Conservation (phyloP, 2,797 vertebrate species). For the Petrocephalus schoutedeni region DNA sequence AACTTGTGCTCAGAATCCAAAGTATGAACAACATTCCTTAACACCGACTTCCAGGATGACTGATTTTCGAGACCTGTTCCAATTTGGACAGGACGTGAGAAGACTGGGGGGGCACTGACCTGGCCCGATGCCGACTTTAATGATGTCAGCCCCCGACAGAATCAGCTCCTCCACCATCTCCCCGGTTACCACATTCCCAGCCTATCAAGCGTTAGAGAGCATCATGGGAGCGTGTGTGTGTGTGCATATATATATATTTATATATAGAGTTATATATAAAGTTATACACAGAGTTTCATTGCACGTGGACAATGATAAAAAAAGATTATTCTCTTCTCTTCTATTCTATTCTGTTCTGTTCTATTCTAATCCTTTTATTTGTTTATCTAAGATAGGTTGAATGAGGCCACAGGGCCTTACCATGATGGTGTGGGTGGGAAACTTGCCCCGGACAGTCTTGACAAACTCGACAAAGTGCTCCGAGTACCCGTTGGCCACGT, state of each 20-base stretch:
- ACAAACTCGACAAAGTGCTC: conserved; percentile 97
- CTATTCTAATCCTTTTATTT: background rate
- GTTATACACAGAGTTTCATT: background rate
- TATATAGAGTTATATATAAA: background rate
- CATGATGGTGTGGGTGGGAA: conserved; percentile 95
- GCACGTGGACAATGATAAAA: background rate
- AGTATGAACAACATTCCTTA: background rate
- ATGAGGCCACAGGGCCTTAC: conserved; percentile 58
- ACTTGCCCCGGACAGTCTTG: conserved; percentile 79
- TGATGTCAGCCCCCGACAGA: conserved; percentile 91
- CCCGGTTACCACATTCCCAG: conserved; percentile 96
- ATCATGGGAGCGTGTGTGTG: background rate
- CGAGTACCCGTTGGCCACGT: conserved; percentile 96
- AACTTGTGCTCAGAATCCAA: background rate
- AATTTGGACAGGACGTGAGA: background rate
- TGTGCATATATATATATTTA: background rate
- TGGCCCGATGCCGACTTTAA: conserved; percentile 98
- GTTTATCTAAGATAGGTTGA: background rate
- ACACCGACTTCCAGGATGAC: background rate
- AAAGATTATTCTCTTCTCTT: background rate
- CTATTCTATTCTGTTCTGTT: background rate
- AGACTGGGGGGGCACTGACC: conserved; percentile 55
- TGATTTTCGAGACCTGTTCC: background rate
- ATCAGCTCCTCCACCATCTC: conserved; percentile 99
- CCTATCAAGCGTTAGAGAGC: conserved; percentile 56